Evolutionary conservation across 2,888 invertebrate species (phyloP).

Genomic region (Hydrotaea diabolus): DNA sequence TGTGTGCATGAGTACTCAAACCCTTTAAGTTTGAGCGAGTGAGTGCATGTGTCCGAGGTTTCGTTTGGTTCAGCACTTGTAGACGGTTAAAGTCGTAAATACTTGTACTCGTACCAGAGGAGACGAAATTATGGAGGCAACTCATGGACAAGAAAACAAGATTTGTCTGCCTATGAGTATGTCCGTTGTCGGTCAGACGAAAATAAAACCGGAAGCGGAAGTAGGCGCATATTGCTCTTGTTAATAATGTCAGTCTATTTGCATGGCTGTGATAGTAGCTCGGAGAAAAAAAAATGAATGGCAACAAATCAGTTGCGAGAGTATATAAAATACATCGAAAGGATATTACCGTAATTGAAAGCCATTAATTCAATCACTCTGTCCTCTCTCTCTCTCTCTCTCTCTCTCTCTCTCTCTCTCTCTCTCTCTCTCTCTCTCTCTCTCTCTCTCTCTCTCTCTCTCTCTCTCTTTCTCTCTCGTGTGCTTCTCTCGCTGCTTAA

Average conservation of each 20-base stretch:
- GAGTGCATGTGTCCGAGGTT: neutral
- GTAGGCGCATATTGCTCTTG: slow-evolving; percentile 53
- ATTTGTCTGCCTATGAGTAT: neutral
- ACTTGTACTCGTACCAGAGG: too few relatives aligned
- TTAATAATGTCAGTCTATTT: slow-evolving; percentile 41
- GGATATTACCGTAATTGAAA: slow-evolving; percentile 43
- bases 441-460: too few relatives aligned
- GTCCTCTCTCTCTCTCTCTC: neutral
- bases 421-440: too few relatives aligned
- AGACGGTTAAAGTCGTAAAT: neutral
- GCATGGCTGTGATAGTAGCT: slow-evolving; percentile 24
- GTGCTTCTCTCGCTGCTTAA: neutral
- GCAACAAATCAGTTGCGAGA: slow-evolving; percentile 32
- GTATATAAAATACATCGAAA: slow-evolving; percentile 28
- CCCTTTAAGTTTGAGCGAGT: neutral
- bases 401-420: neutral
- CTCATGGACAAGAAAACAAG: neutral
- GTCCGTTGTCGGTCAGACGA: neutral
- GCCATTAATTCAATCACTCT: neutral
- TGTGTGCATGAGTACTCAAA: neutral
- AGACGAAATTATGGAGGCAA: neutral
- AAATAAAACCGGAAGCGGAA: slow-evolving; percentile 55
- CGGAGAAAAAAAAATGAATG: slow-evolving; percentile 33
- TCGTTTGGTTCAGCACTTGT: neutral
- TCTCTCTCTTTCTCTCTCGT: neutral